phyloP scores from a whole-genome alignment of 2,113 vertebrate genomes.

The Elgaria multicarinata region DNA sequence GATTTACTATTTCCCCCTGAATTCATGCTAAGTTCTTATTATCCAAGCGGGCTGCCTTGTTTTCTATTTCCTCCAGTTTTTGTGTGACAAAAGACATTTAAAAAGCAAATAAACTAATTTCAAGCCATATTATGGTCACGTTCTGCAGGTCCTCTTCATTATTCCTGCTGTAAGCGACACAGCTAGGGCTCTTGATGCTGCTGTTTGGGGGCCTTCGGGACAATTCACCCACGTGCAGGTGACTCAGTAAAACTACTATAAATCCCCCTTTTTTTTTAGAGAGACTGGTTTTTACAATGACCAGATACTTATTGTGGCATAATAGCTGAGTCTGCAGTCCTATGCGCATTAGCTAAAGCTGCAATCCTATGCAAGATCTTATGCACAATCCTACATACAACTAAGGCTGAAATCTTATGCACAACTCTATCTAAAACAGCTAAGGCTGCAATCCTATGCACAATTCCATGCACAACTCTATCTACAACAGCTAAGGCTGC shows the following conservation, averaged over 20 bases:
- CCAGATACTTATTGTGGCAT: neutral
- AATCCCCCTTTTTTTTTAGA: neutral
- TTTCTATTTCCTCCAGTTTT: neutral
- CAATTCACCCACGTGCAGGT: neutral
- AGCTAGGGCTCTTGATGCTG: fast-evolving
- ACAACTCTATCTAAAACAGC: no score
- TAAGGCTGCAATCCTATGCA: no score
- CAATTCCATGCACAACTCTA: no score
- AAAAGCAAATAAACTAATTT: neutral
- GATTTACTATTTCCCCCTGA: constrained; percentile 74
- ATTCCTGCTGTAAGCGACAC: neutral
- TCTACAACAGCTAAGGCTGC: no score
- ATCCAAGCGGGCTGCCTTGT: neutral
- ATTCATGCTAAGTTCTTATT: constrained; percentile 58
- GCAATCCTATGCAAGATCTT: neutral
- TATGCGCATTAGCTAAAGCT: neutral
- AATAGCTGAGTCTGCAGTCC: no score
- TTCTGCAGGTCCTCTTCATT: neutral
- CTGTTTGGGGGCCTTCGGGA: neutral
- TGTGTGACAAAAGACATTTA: neutral
- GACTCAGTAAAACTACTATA: neutral
- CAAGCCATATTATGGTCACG: neutral
- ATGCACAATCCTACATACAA: neutral
- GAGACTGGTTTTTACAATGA: no score
- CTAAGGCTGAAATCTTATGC: no score